These are phyloP conservation scores for Ophion slaviceki DNA, from an alignment of 2,888 invertebrate genomes.

Conservation along the genomic window DNA sequence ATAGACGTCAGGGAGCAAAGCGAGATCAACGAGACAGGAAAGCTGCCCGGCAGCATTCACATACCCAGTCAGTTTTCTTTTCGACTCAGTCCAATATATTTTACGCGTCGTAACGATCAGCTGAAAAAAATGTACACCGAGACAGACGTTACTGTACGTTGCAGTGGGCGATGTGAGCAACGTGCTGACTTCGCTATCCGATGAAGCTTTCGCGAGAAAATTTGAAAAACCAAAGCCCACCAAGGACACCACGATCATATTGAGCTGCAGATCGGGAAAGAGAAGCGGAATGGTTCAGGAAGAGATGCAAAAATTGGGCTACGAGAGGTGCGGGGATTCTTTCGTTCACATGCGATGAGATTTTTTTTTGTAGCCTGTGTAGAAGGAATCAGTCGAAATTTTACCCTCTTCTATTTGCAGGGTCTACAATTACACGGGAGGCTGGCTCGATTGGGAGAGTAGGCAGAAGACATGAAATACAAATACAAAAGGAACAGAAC, in stretches of 20 bases:
- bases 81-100: neutral
- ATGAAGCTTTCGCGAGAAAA: constrained; percentile 85
- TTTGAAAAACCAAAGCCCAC: constrained; percentile 87
- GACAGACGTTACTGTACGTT: constrained; percentile 61
- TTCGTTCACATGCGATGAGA: neutral
- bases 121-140: neutral
- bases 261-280: constrained; percentile 89
- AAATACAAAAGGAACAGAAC: neutral
- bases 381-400: neutral
- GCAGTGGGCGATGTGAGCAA: constrained; percentile 85
- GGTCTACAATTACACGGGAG: constrained; percentile 86
- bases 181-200: constrained; percentile 83
- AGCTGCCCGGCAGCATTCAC: constrained; percentile 90
- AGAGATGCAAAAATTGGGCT: constrained; percentile 86
- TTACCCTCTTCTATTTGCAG: constrained; percentile 77
- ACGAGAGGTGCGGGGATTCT: constrained; percentile 85
- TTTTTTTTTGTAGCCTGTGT: neutral
- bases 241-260: constrained; percentile 86
- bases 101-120: neutral
- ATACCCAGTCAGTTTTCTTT: constrained; percentile 87
- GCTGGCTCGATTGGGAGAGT: constrained; percentile 86
- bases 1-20: constrained; percentile 91
- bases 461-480: constrained; percentile 71
- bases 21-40: constrained; percentile 89
- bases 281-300: constrained; percentile 87